Percentiles rank a stretch among this genome's conserved stretches.
phyloP scores from a whole-genome alignment of 2,797 vertebrate genomes.

The Myoxocephalus aenaeus region DNA sequence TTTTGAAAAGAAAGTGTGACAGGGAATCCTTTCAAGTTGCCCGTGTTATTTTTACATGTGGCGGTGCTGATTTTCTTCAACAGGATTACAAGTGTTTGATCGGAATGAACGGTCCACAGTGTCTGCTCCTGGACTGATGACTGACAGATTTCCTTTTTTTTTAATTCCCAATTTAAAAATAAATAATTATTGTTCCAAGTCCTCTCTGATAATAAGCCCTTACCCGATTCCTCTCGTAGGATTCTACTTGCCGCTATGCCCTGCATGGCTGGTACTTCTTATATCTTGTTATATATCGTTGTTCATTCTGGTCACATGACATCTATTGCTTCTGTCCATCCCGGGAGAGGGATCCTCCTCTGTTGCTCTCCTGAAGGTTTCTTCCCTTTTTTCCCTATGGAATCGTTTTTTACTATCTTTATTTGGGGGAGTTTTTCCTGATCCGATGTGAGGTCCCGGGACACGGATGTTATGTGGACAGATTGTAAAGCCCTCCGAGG shows the following conservation, averaged over 20 bases:
- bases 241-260: slow-evolving; percentile 15
- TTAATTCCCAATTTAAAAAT: background rate
- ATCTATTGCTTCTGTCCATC: no score
- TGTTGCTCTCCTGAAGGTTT: no score
- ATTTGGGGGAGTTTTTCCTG: no score
- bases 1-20: slow-evolving; percentile 32
- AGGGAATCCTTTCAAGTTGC: slow-evolving; percentile 43
- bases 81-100: slow-evolving; percentile 46
- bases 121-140: background rate
- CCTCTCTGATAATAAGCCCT: slow-evolving; percentile 8
- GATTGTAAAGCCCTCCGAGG: no score
- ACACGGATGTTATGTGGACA: no score
- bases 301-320: no score
- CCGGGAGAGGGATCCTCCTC: no score
- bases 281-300: no score
- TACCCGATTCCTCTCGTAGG: slow-evolving; percentile 11
- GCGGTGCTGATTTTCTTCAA: slow-evolving; percentile 17
- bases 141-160: slow-evolving; percentile 21
- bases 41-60: slow-evolving; percentile 50
- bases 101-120: slow-evolving; percentile 12
- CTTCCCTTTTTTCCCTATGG: no score
- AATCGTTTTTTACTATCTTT: no score
- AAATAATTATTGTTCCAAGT: slow-evolving; percentile 11
- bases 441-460: no score
- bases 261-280: slow-evolving; percentile 5